Evolutionary conservation across 2,797 vertebrate genomes (phyloP).

Genomic region (Lindbergichthys nudifrons): DNA sequence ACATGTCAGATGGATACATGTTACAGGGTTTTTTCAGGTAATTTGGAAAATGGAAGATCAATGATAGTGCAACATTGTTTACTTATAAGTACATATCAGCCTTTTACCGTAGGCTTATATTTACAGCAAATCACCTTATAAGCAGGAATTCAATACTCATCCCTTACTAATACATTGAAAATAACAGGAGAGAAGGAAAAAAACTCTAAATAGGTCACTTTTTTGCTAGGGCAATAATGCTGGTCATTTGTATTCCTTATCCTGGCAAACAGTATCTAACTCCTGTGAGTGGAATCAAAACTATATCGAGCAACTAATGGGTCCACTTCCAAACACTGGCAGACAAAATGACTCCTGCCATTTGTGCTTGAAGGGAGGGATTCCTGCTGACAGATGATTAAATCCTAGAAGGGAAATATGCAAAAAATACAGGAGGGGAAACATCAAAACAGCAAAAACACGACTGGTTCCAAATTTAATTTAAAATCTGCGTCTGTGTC

Average conservation of each 20-base stretch:
- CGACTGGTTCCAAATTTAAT: slow-evolving; percentile 8
- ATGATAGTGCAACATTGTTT: background rate
- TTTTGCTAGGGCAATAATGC: slow-evolving; percentile 7
- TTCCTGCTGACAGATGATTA: slow-evolving; percentile 41
- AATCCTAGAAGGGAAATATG: slow-evolving; percentile 20
- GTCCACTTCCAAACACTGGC: slow-evolving; percentile 75
- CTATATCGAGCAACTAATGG: slow-evolving; percentile 79
- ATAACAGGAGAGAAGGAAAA: background rate
- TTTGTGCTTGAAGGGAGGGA: slow-evolving; percentile 45
- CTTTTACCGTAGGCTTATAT: slow-evolving; percentile 2
- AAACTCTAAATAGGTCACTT: slow-evolving; percentile 14
- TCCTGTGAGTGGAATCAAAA: slow-evolving; percentile 81
- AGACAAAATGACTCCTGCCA: slow-evolving; percentile 62
- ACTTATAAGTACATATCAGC: background rate
- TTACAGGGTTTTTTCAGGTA: slow-evolving; percentile 1
- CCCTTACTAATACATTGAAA: background rate
- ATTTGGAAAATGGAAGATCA: slow-evolving; percentile 9
- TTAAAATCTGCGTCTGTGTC: background rate
- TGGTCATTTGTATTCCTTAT: slow-evolving; percentile 44
- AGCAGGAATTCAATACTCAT: background rate
- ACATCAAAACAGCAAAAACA: slow-evolving; percentile 4
- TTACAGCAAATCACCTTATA: background rate
- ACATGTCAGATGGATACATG: background rate
- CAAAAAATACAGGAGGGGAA: slow-evolving; percentile 10
- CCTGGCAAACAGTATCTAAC: slow-evolving; percentile 81